Evolutionary conservation across 2,888 invertebrate species (phyloP), one percentile per base, ranked within the genome.

Genomic region (Cerastis leucographa): DNA sequence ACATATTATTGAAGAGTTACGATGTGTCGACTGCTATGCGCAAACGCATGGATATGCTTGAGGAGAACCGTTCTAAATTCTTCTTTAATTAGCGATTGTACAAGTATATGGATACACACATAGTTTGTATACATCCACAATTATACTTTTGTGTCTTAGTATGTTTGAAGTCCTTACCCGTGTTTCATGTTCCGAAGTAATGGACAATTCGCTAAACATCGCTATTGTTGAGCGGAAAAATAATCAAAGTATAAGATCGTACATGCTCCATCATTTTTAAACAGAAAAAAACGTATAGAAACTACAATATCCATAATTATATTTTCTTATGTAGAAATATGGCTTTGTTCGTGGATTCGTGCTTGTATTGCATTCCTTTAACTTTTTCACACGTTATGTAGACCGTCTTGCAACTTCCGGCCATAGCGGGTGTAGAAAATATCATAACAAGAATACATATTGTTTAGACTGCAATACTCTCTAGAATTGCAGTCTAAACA

Each of bases 31-130:
- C 74, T 29, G 44, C 40, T 25, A 62, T 68, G 85, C 65, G 56
- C 64, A 62, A 76, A 70, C 68, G 74, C 68, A 76, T 74, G 61
- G 71, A 74, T 77, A 76, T 81, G 66, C 79, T 74, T 80, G 78
- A 84, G 42, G 71, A 72, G 54, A 67, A 68, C 67, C 74, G 79
- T 56, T 86, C 73, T 75, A 74, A 76, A 76, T 86, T 71, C 73
- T 71, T 76, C 8, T 54, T 71, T 84, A 83, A 83, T 84, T 68
- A 83, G 54, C 19, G 25, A 44, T 46, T 62, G 40, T 56, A 66
- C 29, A 61, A 59, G 19, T 59, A 9, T 29, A 25, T 56, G 5
- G 14, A 59, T 59, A 59, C 17, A 59, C 12, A 62, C 22, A 66
- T 44, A 44, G n/a, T 51, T 75, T 49, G 5, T 35, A 64, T 59